Conservation (phyloP, 2,888 invertebrate species). For the Eutolmus rufibarbis region DNA sequence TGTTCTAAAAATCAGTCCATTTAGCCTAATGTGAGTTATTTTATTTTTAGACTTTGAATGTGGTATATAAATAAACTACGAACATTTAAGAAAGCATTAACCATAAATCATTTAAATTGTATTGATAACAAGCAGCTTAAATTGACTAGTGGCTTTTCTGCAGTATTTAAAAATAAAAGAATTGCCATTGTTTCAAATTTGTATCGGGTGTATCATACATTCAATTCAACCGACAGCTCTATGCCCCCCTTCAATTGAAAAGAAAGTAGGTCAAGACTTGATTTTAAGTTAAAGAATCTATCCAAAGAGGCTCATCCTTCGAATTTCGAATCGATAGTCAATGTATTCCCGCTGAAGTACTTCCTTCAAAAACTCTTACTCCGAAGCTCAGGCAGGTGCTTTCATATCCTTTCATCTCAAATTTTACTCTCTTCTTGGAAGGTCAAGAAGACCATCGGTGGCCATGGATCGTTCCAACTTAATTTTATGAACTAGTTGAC, state of each 20-base stretch:
- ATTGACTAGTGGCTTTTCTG: neutral
- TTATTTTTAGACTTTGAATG: too few relatives aligned
- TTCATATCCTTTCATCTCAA: neutral
- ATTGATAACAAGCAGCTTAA: too few relatives aligned
- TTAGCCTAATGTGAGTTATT: too few relatives aligned
- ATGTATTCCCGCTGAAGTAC: neutral
- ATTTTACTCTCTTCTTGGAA: neutral
- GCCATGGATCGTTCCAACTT: neutral
- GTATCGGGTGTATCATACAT: neutral
- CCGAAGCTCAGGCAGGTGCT: neutral
- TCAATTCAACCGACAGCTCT: neutral
- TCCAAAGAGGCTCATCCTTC: neutral
- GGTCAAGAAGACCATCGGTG: neutral
- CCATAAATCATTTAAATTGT: too few relatives aligned
- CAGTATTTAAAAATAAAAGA: neutral
- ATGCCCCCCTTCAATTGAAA: neutral
- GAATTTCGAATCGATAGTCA: neutral
- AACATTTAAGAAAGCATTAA: too few relatives aligned
- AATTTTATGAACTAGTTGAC: neutral
- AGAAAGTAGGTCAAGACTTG: neutral
- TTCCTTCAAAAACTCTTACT: neutral
- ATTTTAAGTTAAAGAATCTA: neutral
- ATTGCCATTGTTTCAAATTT: neutral
- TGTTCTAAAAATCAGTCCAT: too few relatives aligned
- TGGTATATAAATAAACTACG: too few relatives aligned